phyloP scores from a whole-genome alignment of 2,113 vertebrate species.

The Sciurus niger region DNA sequence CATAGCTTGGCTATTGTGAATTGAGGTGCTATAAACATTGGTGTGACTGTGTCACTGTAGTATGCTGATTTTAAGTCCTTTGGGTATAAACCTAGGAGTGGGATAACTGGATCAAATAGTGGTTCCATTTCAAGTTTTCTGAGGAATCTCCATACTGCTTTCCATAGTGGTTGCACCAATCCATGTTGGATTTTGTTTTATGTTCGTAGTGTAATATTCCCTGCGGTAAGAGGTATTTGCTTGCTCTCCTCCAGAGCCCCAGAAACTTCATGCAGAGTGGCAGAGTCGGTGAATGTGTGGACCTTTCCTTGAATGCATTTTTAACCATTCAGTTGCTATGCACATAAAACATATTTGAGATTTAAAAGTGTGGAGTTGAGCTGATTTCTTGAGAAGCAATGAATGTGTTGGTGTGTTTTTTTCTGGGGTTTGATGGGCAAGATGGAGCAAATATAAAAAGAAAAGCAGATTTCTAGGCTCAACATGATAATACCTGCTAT shows the following conservation, averaged over 20 bases:
- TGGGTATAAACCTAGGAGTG: no score
- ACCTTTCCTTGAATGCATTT: not conserved
- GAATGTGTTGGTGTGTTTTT: not conserved
- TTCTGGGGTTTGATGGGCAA: not conserved
- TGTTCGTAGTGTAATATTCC: not conserved
- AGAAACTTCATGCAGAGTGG: not conserved
- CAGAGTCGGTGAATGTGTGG: not conserved
- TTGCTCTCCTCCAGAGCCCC: not conserved
- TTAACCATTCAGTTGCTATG: not conserved
- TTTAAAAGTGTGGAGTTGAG: not conserved
- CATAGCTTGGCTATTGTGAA: no score
- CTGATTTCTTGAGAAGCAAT: not conserved
- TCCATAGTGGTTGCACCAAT: no score
- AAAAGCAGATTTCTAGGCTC: conserved; percentile 19
- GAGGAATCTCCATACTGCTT: no score
- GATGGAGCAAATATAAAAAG: not conserved
- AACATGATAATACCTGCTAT: conserved; percentile 28
- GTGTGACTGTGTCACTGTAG: no score
- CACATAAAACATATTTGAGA: conserved; percentile 43
- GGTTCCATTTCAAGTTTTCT: no score
- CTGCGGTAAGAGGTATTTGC: not conserved
- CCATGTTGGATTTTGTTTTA: not conserved
- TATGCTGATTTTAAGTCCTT: no score
- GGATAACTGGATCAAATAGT: no score
- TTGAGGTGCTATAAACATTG: no score